phyloP scores from a whole-genome alignment of 2,888 invertebrate species.

The Horisme vitalbata region DNA sequence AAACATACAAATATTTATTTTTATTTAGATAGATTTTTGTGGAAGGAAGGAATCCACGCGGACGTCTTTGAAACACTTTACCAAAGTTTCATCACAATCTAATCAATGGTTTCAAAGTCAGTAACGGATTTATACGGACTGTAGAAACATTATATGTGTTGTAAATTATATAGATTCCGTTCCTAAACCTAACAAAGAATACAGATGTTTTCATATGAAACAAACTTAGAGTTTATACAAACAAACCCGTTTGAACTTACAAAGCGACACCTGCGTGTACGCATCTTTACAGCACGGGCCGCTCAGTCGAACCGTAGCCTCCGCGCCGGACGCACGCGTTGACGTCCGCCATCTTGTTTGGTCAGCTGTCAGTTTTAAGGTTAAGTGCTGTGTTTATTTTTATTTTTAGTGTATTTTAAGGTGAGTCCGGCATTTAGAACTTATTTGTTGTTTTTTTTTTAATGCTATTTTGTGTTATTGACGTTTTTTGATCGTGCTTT shows the following conservation, averaged over 20 bases:
- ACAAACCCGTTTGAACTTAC: constrained; percentile 16
- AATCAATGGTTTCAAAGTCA: too few relatives aligned
- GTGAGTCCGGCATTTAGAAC: constrained; percentile 18
- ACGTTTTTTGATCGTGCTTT: neutral
- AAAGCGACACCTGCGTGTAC: constrained; percentile 45
- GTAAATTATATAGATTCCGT: too few relatives aligned
- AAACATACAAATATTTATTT: too few relatives aligned
- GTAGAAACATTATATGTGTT: too few relatives aligned
- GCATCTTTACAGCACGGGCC: constrained; percentile 51
- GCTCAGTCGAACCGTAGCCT: constrained; percentile 47
- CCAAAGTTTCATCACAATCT: too few relatives aligned
- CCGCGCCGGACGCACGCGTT: constrained; percentile 36
- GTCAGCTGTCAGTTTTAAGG: constrained; percentile 52
- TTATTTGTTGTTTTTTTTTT: constrained; percentile 24
- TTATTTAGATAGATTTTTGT: too few relatives aligned
- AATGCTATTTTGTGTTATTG: constrained; percentile 1
- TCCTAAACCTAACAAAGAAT: too few relatives aligned
- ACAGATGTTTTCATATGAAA: too few relatives aligned
- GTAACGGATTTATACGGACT: too few relatives aligned
- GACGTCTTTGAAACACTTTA: too few relatives aligned
- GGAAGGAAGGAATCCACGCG: too few relatives aligned
- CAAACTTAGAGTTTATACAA: neutral
- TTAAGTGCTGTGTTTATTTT: constrained; percentile 31
- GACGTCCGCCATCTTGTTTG: constrained; percentile 45
- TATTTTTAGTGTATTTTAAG: constrained; percentile 23